Evolutionary conservation across 2,888 invertebrate species (phyloP).

Genomic region (Tipula confusa): DNA sequence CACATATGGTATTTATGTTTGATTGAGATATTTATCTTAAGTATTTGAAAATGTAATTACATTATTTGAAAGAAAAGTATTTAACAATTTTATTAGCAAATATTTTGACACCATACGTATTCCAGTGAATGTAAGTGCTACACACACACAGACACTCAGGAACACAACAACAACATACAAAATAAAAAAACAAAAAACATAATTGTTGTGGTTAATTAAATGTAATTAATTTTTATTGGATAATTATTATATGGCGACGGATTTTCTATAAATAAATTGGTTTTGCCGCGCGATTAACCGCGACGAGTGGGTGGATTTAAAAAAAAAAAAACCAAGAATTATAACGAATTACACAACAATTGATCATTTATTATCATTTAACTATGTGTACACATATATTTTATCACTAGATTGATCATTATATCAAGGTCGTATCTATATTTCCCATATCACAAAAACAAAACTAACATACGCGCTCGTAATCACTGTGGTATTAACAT

Average conservation of each 20-base stretch:
- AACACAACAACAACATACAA: neutral
- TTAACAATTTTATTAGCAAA: neutral
- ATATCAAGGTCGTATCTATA: neutral
- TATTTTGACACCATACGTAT: neutral
- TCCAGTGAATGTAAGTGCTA: neutral
- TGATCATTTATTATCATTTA: neutral
- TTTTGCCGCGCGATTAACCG: neutral
- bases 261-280: neutral
- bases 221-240: slow-evolving; percentile 9
- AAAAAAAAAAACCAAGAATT: too few relatives aligned
- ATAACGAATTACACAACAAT: neutral
- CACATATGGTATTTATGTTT: neutral
- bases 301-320: neutral
- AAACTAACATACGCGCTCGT: neutral
- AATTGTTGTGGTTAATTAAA: slow-evolving; percentile 20
- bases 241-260: slow-evolving; percentile 6
- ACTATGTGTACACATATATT: neutral
- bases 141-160: neutral
- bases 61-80: neutral
- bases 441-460: neutral
- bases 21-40: neutral
- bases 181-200: neutral
- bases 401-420: neutral
- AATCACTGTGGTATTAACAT: neutral
- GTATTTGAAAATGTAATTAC: neutral